phyloP scores from a whole-genome alignment of 2,888 invertebrate genomes.

The Campoletis raptor region DNA sequence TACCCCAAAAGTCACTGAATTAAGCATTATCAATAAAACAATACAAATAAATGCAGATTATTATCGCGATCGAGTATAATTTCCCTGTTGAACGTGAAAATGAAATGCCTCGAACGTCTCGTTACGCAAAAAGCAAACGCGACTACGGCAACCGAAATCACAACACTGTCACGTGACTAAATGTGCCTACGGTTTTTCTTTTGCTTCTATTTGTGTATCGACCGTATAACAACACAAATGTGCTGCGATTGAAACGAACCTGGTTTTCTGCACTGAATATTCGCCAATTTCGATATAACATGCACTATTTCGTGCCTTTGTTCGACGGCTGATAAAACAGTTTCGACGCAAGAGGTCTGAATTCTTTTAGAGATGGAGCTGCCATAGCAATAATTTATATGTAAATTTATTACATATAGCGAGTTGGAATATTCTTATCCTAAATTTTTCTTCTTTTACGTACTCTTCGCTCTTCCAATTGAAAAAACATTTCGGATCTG shows the following conservation, averaged over 20 bases:
- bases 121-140: background rate
- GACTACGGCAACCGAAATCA: constrained; percentile 1
- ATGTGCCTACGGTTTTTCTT: background rate
- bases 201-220: background rate
- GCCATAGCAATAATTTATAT: background rate
- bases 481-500: too few species aligned
- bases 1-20: background rate
- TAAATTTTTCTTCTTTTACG: too few species aligned
- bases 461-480: too few species aligned
- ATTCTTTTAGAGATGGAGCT: background rate
- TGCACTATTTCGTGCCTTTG: background rate
- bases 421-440: too few species aligned
- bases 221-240: background rate
- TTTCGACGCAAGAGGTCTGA: background rate
- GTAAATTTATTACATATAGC: background rate
- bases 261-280: background rate
- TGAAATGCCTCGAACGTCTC: background rate
- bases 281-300: background rate
- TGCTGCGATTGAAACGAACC: background rate
- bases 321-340: background rate
- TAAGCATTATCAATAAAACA: background rate
- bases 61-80: background rate
- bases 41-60: background rate
- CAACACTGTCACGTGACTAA: background rate
- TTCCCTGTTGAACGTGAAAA: background rate